Evolutionary conservation across 2,797 vertebrate species (phyloP).

Genomic region (Sitta carolinensis): DNA sequence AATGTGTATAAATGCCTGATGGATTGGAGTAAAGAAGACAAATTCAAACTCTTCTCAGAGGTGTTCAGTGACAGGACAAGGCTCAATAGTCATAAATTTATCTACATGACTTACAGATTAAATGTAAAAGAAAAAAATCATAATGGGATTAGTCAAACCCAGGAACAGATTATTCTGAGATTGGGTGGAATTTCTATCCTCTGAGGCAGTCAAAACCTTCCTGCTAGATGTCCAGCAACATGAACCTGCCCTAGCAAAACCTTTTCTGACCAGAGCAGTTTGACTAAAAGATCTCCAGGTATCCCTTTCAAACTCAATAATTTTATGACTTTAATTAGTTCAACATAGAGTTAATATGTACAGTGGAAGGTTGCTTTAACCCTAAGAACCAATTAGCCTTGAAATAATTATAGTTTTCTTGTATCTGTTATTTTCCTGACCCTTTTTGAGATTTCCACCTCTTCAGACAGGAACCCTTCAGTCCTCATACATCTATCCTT

Average conservation of each 20-base stretch:
- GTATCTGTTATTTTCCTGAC: background rate
- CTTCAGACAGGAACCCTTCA: background rate
- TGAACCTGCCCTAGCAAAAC: background rate
- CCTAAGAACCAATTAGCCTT: background rate
- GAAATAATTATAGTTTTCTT: background rate
- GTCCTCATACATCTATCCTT: background rate
- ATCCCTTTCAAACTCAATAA: background rate
- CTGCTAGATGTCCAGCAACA: background rate
- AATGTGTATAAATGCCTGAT: background rate
- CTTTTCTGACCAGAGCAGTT: background rate
- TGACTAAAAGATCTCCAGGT: background rate
- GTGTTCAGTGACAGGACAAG: background rate
- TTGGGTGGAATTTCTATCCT: background rate
- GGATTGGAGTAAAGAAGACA: background rate
- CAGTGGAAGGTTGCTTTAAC: background rate
- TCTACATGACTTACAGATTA: background rate
- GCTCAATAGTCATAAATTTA: background rate
- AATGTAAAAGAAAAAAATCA: background rate
- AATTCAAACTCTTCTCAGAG: background rate
- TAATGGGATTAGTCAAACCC: background rate
- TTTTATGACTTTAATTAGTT: background rate
- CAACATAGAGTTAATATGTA: background rate
- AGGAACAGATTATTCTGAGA: background rate
- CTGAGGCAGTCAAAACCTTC: background rate
- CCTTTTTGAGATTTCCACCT: background rate